Evolutionary conservation across 2,797 vertebrate genomes (phyloP).

Genomic region (Parambassis ranga): DNA sequence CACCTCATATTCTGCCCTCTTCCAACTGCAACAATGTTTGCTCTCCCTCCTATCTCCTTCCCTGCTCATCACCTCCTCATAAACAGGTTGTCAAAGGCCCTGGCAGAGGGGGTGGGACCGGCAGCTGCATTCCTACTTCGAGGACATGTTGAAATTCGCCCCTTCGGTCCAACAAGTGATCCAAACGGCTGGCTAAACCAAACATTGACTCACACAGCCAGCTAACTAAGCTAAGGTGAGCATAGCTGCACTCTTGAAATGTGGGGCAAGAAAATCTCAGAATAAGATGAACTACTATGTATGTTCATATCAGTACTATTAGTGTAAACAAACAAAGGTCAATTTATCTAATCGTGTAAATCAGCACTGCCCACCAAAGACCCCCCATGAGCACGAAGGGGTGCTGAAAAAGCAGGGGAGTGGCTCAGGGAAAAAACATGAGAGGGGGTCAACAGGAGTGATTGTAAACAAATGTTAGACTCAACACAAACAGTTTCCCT

Average conservation of each 20-base stretch:
- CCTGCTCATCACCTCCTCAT: slow-evolving; percentile 76
- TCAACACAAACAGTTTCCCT: neutral
- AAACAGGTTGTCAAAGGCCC: slow-evolving; percentile 51
- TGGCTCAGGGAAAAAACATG: no score
- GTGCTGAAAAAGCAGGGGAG: neutral
- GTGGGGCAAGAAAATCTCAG: neutral
- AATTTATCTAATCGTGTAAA: neutral
- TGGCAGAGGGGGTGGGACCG: slow-evolving; percentile 6
- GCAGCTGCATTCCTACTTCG: slow-evolving; percentile 64
- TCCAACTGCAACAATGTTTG: slow-evolving; percentile 14
- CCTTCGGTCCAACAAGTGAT: slow-evolving; percentile 25
- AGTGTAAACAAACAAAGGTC: slow-evolving; percentile 20
- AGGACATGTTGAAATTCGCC: slow-evolving; percentile 75
- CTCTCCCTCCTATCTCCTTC: slow-evolving; percentile 24
- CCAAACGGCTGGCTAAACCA: slow-evolving; percentile 35
- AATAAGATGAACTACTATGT: neutral
- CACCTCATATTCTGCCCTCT: slow-evolving; percentile 33
- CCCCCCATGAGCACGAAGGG: neutral
- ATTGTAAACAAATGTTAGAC: slow-evolving; percentile 24
- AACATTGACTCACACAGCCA: slow-evolving; percentile 54
- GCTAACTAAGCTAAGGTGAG: slow-evolving; percentile 19
- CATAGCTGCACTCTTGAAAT: slow-evolving; percentile 1
- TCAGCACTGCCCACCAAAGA: neutral
- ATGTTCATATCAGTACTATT: neutral
- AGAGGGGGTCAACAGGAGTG: neutral